These are phyloP conservation scores for Neoarius graeffei DNA, from an alignment of 2,113 vertebrate species.

Conservation along the genomic window DNA sequence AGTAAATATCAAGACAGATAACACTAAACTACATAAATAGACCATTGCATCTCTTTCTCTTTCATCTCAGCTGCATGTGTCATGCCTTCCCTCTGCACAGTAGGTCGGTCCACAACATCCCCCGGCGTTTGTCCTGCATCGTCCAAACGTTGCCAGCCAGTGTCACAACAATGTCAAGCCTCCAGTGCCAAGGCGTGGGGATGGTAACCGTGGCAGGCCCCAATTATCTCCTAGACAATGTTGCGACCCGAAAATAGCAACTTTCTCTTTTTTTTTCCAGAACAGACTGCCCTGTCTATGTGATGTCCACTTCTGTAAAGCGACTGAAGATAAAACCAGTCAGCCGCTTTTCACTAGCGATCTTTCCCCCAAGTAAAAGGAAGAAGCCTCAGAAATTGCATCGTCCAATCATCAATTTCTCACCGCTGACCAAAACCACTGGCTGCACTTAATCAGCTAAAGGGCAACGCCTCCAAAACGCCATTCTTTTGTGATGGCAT, in stretches of 20 bases:
- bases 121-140: conserved; percentile 50
- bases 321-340: conserved; percentile 30
- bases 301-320: conserved; percentile 27
- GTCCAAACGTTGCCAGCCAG: conserved; percentile 50
- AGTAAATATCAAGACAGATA: conserved; percentile 56
- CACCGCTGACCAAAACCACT: conserved; percentile 69
- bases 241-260: conserved; percentile 62
- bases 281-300: conserved; percentile 5
- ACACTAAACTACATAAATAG: conserved; percentile 52
- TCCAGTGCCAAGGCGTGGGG: conserved; percentile 52
- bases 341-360: conserved; percentile 29
- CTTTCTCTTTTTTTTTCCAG: conserved; percentile 28
- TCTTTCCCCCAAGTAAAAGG: conserved; percentile 56
- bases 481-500: conserved; percentile 79
- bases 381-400: conserved; percentile 65
- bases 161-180: conserved; percentile 55
- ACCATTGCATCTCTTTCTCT: conserved; percentile 21
- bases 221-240: conserved; percentile 57
- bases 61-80: conserved; percentile 24
- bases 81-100: conserved; percentile 28
- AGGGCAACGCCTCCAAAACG: conserved; percentile 78
- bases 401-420: conserved; percentile 71
- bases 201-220: conserved; percentile 41
- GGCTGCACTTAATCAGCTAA: conserved; percentile 79
- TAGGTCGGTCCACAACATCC: conserved; percentile 36